These are phyloP conservation scores for Rhagoletis pomonella DNA, from an alignment of 1,140 invertebrate species.

Conservation along the genomic window DNA sequence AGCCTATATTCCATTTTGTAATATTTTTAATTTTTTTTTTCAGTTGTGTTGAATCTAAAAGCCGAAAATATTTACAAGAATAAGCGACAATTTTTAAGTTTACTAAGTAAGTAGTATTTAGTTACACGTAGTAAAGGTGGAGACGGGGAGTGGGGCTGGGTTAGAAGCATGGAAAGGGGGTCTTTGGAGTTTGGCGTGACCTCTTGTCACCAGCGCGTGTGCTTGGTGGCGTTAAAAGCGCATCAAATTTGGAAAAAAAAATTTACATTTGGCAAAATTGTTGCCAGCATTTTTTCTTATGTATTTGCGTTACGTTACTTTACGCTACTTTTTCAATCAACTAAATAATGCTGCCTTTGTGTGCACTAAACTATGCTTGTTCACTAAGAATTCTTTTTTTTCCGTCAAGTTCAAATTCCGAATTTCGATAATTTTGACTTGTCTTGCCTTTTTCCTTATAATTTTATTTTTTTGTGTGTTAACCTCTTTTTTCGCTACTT, in stretches of 20 bases:
- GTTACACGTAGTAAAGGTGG: background rate
- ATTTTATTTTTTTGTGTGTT: no score
- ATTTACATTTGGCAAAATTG: slow-evolving; percentile 17
- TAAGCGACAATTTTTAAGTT: background rate
- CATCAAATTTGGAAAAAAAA: background rate
- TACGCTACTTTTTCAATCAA: background rate
- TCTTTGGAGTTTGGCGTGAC: no score
- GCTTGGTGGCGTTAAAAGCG: background rate
- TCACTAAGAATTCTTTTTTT: no score
- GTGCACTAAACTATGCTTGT: background rate
- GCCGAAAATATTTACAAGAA: slow-evolving; percentile 28
- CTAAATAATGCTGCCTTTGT: background rate
- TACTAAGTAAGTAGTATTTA: background rate
- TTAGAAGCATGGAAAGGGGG: no score
- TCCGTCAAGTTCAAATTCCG: background rate
- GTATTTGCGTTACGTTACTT: background rate
- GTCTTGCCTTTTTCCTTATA: background rate
- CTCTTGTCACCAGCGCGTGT: no score
- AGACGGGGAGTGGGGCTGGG: background rate
- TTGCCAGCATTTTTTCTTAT: background rate
- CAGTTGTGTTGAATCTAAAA: background rate
- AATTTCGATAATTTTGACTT: background rate
- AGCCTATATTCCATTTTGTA: no score
- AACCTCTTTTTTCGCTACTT: background rate
- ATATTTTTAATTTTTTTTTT: background rate